These are phyloP conservation scores for Nyleta sp. DNA, from an alignment of 2,888 invertebrate genomes.

Conservation along the genomic window DNA sequence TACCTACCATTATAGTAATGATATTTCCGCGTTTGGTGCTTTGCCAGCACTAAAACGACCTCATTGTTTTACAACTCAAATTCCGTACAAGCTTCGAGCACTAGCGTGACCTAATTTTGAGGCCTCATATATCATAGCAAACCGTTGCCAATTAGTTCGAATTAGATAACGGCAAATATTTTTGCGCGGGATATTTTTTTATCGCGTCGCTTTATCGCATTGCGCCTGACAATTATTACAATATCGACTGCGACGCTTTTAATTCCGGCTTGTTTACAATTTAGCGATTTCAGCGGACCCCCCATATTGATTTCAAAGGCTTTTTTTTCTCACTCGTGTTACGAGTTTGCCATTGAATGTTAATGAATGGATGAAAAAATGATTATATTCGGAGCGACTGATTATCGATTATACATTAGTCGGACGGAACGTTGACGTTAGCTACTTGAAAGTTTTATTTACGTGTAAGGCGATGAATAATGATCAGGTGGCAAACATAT, in stretches of 20 bases:
- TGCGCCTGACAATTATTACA: conserved; percentile 4
- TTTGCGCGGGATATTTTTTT: conserved; percentile 21
- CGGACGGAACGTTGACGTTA: conserved; percentile 7
- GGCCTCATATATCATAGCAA: conserved; percentile 56
- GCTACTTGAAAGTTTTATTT: conserved; percentile 25
- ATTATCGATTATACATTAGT: conserved; percentile 22
- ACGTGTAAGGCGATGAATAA: conserved; percentile 7
- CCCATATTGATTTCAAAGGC: conserved; percentile 19
- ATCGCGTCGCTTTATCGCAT: conserved; percentile 5
- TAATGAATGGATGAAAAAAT: conserved; percentile 3
- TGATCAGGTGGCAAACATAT: neutral
- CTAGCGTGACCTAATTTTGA: conserved; percentile 58
- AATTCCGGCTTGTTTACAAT: conserved; percentile 14
- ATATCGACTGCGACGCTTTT: conserved; percentile 3
- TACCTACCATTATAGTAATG: conserved; percentile 64
- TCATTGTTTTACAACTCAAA: conserved; percentile 65
- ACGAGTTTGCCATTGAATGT: neutral
- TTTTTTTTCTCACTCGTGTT: conserved; percentile 1
- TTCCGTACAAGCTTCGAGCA: conserved; percentile 56
- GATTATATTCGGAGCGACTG: neutral
- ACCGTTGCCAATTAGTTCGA: conserved; percentile 58
- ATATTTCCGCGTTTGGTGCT: conserved; percentile 65
- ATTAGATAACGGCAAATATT: conserved; percentile 55
- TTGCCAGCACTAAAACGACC: conserved; percentile 64
- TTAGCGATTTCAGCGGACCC: conserved; percentile 6